phyloP scores from a whole-genome alignment of 2,888 invertebrate genomes.

The Megastigmus dorsalis region DNA sequence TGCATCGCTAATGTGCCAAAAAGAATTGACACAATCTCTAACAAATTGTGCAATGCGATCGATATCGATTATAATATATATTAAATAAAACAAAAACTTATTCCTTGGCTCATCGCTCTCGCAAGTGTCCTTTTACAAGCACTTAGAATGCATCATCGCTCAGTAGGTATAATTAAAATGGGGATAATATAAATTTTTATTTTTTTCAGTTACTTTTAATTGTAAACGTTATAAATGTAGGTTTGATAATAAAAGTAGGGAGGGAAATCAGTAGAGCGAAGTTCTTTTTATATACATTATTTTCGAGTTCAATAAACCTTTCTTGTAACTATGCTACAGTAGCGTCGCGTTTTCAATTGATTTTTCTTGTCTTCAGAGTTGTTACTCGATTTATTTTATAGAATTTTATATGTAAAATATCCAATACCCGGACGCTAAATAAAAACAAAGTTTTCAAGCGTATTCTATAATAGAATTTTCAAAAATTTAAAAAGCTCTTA shows the following conservation, averaged over 20 bases:
- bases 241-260: not conserved
- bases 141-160: no score
- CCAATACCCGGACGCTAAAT: no score
- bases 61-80: no score
- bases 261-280: not conserved
- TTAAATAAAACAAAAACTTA: not conserved
- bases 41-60: not conserved
- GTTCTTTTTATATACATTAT: not conserved
- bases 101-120: not conserved
- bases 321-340: slow-evolving; percentile 22
- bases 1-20: slow-evolving; percentile 17
- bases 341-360: slow-evolving; percentile 28
- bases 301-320: slow-evolving; percentile 37
- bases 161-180: no score
- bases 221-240: not conserved
- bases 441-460: no score
- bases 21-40: slow-evolving; percentile 26
- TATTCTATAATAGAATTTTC: no score
- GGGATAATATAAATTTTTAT: not conserved
- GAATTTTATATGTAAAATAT: slow-evolving; percentile 1
- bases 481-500: no score
- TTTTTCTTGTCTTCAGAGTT: slow-evolving; percentile 15
- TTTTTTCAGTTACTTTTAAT: not conserved
- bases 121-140: no score
- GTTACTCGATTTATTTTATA: not conserved